A percentile compares a stretch with the other conserved stretches of the same genome.
phyloP scores from a whole-genome alignment of 2,113 vertebrate genomes.

The Hiodon tergisus region DNA sequence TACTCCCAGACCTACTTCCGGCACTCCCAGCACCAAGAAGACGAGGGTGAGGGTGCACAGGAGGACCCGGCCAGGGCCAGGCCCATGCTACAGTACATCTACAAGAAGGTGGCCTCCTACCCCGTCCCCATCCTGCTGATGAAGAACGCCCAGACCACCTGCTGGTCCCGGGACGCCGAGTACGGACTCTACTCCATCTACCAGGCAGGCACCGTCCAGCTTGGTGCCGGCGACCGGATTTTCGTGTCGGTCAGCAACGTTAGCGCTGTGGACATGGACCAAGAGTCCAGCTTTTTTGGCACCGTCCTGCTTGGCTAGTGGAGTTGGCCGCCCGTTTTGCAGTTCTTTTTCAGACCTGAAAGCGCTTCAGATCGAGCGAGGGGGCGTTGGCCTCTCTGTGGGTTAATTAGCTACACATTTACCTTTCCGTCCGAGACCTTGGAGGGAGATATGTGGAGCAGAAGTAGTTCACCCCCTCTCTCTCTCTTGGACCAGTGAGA shows the following conservation, averaged over 20 bases:
- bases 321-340: background rate
- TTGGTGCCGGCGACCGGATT: conserved; percentile 74
- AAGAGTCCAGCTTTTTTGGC: conserved; percentile 83
- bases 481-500: background rate
- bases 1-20: conserved; percentile 87
- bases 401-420: background rate
- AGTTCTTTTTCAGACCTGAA: background rate
- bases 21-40: conserved; percentile 52
- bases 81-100: conserved; percentile 84
- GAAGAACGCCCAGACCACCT: conserved; percentile 83
- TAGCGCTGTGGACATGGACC: conserved; percentile 76
- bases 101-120: conserved; percentile 80
- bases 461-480: background rate
- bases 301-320: conserved; percentile 74
- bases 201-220: conserved; percentile 79
- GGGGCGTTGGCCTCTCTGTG: background rate
- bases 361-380: background rate
- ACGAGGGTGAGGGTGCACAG: conserved; percentile 31
- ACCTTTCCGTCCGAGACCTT: background rate
- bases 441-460: background rate
- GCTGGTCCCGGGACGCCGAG: conserved; percentile 77
- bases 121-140: conserved; percentile 79
- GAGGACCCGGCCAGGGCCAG: conserved; percentile 49
- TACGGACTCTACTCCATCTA: conserved; percentile 86
- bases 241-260: conserved; percentile 81